Evolutionary conservation across 2,113 vertebrate species (phyloP), one percentile per base, ranked within the genome.

Genomic region (Tapirus terrestris): DNA sequence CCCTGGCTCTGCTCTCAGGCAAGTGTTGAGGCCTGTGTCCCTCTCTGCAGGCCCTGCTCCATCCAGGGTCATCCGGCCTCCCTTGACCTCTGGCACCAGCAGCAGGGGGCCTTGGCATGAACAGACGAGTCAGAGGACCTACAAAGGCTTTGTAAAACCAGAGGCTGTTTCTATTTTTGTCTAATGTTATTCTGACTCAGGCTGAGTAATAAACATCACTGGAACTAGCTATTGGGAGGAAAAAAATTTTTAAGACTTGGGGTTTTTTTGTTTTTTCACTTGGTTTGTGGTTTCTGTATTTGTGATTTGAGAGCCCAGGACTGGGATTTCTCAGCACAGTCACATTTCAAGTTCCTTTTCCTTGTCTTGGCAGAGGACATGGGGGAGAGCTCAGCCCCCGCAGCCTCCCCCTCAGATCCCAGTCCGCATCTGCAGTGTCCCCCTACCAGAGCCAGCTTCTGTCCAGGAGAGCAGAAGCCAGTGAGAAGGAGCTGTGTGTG

Each of bases 111-210:
- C 84, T 58, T 39, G 61, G 29, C 56, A 7, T 23, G 67, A 67
- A 68, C 43, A 14, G 45, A 63, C 82, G 53, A 85, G 72, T 56
- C 53, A 18, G 43, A 91, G 39, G 79, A 61, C 68, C 23, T 8
- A 27, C 73, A 68, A 70, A 96, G 51, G 45, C 39, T 94, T 72
- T 81, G 51, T 73, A 36, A 68, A 89, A 58, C 68, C 83, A 88
- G 53, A 76, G 91, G 39, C 89, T 11, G 5, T 60, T 96, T 94
- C 96, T 97, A 13, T 93, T 95, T 96, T 95, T 84, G 96, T 97
- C 75, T 84, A 8, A 31, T 91, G 96, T 96, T 97, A 72, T 48
- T 97, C 58, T 51, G 56, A 0, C 68, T 85, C 33, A 65, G n/a
- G 36, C 94, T 36, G 31, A 92, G 83, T 83, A 94, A 96, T 98